These are phyloP conservation scores for Proctacanthus coquilletti DNA, from an alignment of 1,140 invertebrate species.

Conservation along the genomic window DNA sequence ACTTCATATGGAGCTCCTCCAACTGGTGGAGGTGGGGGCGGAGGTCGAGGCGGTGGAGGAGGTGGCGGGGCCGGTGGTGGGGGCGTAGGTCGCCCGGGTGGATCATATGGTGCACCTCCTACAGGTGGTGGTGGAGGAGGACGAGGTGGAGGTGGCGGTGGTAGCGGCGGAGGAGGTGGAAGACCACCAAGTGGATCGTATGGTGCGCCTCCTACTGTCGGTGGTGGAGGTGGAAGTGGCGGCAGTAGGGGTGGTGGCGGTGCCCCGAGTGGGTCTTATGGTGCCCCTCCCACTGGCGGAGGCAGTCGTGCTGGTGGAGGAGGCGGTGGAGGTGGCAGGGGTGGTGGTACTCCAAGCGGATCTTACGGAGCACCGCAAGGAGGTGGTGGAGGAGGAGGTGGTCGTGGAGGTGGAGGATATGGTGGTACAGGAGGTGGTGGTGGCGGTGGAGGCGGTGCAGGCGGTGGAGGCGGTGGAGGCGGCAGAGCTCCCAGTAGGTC, in stretches of 20 bases:
- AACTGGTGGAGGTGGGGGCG: too few relatives aligned
- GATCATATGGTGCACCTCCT: too few relatives aligned
- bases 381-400: too few relatives aligned
- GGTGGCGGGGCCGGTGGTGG: slow-evolving; percentile 14
- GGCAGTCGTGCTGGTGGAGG: background rate
- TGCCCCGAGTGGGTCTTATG: too few relatives aligned
- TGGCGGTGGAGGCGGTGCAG: slow-evolving; percentile 3
- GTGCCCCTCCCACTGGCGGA: slow-evolving; percentile 8
- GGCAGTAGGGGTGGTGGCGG: slow-evolving; percentile 4
- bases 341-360: too few relatives aligned
- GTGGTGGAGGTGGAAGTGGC: slow-evolving; percentile 9
- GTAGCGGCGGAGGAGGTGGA: slow-evolving; percentile 4
- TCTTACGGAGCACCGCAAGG: too few relatives aligned
- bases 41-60: slow-evolving; percentile 4
- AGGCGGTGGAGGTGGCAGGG: slow-evolving; percentile 3
- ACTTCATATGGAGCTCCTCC: background rate
- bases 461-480: slow-evolving; percentile 4
- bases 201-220: slow-evolving; percentile 6
- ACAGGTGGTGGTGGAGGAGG: slow-evolving; percentile 8
- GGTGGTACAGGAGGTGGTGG: slow-evolving; percentile 9
- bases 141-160: slow-evolving; percentile 9
- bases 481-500: too few relatives aligned
- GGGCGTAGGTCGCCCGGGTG: slow-evolving; percentile 13
- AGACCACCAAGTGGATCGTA: too few relatives aligned
- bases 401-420: background rate